Base-by-base conservation (phyloP, 2,113 vertebrate species). In the Odocoileus hemionus region DNA sequence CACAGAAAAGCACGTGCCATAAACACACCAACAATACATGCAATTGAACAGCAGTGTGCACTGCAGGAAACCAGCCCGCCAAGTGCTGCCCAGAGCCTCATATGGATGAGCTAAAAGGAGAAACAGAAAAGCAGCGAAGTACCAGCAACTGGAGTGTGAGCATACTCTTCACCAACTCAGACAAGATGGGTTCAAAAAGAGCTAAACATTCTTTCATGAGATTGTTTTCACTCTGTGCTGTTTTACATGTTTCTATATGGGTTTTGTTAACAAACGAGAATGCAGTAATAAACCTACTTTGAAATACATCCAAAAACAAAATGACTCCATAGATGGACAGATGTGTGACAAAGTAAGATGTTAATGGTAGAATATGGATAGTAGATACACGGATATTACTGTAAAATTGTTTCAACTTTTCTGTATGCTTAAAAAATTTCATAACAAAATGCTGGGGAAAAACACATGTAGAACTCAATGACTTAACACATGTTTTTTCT, bases 1-100 rank as follows among this genome's bases (percentile, higher is more conserved):
- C 61, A 93, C 83, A 3, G 95, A 15, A 15, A 98, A 96, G 61
- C 30, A 43, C 79, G 78, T 93, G 67, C 94, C 88, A 36, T 93
- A 74, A 90, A 94, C 52, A 86, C 25, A 79, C 45, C 94, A 94
- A 97, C 67, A 97, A 94, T 43, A n/a, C 0, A 1, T 10, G 1
- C 50, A 60, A 47, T 15, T 85, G 54, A 84, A 58, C 1, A 39
- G 55, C 57, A 70, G 74, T 19, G 54, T 74, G 25, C 89, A 70
- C 80, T n/a, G 17, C 10, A 86, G 94, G 85, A 91, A 98, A 67
- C 33, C 43, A 89, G 83, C 45, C 54, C 11, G 80, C 84, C 57
- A 33, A 50, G 57, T 28, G 74, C 23, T 92, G 60, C 58, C 39
- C 14, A 2, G 8, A 21, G 23, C 15, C 52, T n/a, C 43, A 52